Evolutionary conservation across 2,888 invertebrate species (phyloP).

Genomic region (Eulithis testata): DNA sequence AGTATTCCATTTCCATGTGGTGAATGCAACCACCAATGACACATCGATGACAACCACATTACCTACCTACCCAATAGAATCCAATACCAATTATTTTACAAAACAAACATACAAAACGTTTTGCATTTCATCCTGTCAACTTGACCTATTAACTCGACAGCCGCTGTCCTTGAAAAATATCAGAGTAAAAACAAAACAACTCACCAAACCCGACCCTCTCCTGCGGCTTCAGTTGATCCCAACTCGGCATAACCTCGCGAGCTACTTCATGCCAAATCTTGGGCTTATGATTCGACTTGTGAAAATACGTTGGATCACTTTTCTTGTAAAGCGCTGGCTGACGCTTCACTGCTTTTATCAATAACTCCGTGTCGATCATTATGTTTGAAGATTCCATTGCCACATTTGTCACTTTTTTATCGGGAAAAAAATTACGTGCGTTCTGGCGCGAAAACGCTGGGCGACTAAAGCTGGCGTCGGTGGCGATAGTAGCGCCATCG

Average conservation of each 20-base stretch:
- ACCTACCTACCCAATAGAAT: neutral
- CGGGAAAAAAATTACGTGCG: slow-evolving; percentile 49
- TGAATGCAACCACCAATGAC: neutral
- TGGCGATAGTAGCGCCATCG: slow-evolving; percentile 50
- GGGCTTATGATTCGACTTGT: slow-evolving; percentile 54
- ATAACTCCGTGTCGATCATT: slow-evolving; percentile 49
- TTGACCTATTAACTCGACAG: neutral
- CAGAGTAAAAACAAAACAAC: slow-evolving; percentile 13
- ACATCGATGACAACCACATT: neutral
- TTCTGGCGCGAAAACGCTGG: slow-evolving; percentile 41
- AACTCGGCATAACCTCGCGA: slow-evolving; percentile 54
- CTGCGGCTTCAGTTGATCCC: slow-evolving; percentile 54
- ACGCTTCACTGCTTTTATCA: slow-evolving; percentile 58
- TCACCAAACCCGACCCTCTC: slow-evolving; percentile 50
- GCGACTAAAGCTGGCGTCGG: slow-evolving; percentile 62
- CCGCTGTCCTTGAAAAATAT: neutral
- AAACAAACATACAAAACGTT: neutral
- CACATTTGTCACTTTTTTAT: neutral
- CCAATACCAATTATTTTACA: neutral
- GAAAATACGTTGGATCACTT: slow-evolving; percentile 53
- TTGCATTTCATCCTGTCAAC: neutral
- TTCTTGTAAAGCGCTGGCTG: slow-evolving; percentile 59
- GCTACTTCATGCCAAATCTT: slow-evolving; percentile 61
- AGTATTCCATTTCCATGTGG: neutral
- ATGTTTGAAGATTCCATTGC: slow-evolving; percentile 45